phyloP scores from a whole-genome alignment of 2,888 invertebrate genomes.

The Tetragonula carbonaria region DNA sequence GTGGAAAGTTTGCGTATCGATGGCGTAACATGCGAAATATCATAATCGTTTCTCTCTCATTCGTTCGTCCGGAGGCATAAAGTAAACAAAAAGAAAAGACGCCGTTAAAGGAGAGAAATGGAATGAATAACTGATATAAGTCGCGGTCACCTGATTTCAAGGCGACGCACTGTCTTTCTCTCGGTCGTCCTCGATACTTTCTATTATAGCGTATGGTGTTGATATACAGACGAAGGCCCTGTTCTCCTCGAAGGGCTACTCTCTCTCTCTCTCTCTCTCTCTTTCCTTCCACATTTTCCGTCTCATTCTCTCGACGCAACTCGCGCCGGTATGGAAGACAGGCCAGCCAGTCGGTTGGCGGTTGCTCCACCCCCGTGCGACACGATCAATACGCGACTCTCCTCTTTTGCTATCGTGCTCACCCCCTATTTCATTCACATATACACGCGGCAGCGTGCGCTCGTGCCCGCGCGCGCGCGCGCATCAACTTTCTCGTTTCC shows the following conservation, averaged over 20 bases:
- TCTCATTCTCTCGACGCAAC: conserved; percentile 60
- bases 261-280: conserved; percentile 40
- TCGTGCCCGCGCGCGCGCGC: conserved; percentile 32
- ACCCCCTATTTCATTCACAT: conserved; percentile 46
- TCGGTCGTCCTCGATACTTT: conserved; percentile 54
- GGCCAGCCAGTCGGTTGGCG: conserved; percentile 79
- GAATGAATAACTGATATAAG: conserved; percentile 29
- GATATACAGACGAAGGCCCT: conserved; percentile 58
- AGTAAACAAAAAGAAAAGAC: no score
- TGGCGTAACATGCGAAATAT: background rate
- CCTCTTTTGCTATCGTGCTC: conserved; percentile 65
- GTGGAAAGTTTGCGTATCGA: background rate
- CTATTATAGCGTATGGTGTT: conserved; percentile 56
- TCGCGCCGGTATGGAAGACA: conserved; percentile 73
- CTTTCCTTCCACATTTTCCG: conserved; percentile 43
- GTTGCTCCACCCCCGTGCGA: conserved; percentile 82
- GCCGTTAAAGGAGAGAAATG: background rate
- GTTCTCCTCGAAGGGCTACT: conserved; percentile 62
- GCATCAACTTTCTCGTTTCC: conserved; percentile 62
- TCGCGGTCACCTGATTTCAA: conserved; percentile 57
- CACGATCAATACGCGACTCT: conserved; percentile 83
- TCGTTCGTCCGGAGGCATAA: conserved; percentile 7
- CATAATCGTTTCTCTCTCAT: conserved; percentile 1
- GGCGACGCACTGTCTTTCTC: conserved; percentile 48
- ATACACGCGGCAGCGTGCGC: conserved; percentile 1